A percentile compares a stretch with the other conserved stretches of the same genome.
Conservation (phyloP, 2,797 vertebrate species). For the Epinephelus malabaricus region DNA sequence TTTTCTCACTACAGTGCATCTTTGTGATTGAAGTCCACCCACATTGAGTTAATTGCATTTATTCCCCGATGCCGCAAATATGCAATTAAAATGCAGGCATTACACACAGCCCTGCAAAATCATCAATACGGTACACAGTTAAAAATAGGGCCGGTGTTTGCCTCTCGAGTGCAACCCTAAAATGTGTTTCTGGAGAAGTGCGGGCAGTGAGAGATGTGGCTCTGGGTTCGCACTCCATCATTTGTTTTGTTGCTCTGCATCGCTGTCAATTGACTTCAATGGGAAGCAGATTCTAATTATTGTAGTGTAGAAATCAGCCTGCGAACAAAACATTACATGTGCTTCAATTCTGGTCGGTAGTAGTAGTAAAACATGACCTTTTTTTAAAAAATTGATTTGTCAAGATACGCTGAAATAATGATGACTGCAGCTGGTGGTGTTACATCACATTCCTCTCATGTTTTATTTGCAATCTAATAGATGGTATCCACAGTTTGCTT, state of each 20-base stretch:
- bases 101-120: constrained; percentile 75
- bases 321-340: neutral
- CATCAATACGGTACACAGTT: constrained; percentile 72
- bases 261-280: neutral
- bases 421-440: neutral
- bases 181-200: constrained; percentile 39
- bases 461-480: neutral
- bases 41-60: constrained; percentile 86
- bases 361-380: neutral
- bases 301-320: neutral
- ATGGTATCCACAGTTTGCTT: neutral
- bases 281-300: neutral
- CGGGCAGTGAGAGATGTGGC: constrained; percentile 4
- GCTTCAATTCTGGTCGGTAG: neutral
- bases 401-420: constrained; percentile 5
- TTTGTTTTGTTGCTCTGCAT: neutral
- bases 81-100: constrained; percentile 83
- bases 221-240: neutral
- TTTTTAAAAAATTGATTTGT: neutral
- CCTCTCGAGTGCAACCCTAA: constrained; percentile 43
- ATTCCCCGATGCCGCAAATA: constrained; percentile 81
- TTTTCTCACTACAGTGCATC: constrained; percentile 84
- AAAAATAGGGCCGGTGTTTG: constrained; percentile 66
- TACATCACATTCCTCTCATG: neutral
- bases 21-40: constrained; percentile 86